Evolutionary conservation across 2,113 vertebrate species (phyloP).

Genomic region (Paracanthobrama guichenoti): DNA sequence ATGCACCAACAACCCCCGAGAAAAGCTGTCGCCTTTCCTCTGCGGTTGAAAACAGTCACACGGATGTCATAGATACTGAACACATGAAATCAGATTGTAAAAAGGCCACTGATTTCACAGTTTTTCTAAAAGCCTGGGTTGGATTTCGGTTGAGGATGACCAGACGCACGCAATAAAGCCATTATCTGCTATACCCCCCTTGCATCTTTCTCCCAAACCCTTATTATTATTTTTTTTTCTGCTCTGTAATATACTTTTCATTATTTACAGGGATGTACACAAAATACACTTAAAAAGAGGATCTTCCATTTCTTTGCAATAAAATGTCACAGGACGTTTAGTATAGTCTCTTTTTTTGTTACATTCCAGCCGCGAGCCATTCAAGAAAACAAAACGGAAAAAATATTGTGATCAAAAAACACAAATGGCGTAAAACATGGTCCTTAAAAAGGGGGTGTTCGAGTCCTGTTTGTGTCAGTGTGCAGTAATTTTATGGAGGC

Average conservation of each 20-base stretch:
- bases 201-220: constrained; percentile 61
- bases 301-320: constrained; percentile 55
- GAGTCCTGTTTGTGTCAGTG: constrained; percentile 49
- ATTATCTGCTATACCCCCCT: constrained; percentile 60
- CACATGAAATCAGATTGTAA: constrained; percentile 60
- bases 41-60: constrained; percentile 58
- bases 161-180: constrained; percentile 68
- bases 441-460: constrained; percentile 34
- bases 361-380: constrained; percentile 72
- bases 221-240: constrained; percentile 72
- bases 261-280: constrained; percentile 84
- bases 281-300: constrained; percentile 82
- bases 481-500: constrained; percentile 25
- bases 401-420: constrained; percentile 59
- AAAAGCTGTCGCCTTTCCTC: constrained; percentile 69
- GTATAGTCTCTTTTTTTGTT: constrained; percentile 64
- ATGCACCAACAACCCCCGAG: constrained; percentile 76
- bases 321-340: constrained; percentile 64
- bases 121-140: constrained; percentile 60
- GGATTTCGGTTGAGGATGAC: constrained; percentile 64
- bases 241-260: constrained; percentile 66
- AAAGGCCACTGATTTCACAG: constrained; percentile 58
- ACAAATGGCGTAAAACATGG: constrained; percentile 31
- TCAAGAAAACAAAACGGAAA: constrained; percentile 58
- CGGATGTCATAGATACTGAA: constrained; percentile 64